Evolutionary conservation across 2,888 invertebrate species (phyloP).

Genomic region (Matsumyia berberina): DNA sequence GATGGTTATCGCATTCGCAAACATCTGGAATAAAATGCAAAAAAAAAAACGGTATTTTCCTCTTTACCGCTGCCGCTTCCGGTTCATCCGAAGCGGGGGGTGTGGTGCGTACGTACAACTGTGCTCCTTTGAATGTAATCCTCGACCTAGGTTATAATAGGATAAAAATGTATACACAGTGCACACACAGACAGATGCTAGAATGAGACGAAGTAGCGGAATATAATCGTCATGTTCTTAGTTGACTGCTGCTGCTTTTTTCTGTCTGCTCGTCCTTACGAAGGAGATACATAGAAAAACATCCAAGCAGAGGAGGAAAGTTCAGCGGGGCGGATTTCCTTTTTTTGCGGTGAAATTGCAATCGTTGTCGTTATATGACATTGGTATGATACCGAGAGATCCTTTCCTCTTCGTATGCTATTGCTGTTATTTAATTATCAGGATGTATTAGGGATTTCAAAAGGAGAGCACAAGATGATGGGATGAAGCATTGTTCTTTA

Average conservation of each 20-base stretch:
- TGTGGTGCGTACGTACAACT: slow-evolving; percentile 36
- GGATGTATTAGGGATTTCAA: slow-evolving; percentile 61
- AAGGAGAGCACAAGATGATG: slow-evolving; percentile 47
- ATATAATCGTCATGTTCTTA: slow-evolving; percentile 69
- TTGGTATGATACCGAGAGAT: slow-evolving; percentile 39
- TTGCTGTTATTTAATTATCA: slow-evolving; percentile 68
- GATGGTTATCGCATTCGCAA: slow-evolving; percentile 58
- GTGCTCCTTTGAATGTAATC: slow-evolving; percentile 67
- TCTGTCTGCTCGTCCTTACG: slow-evolving; percentile 6
- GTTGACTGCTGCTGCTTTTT: slow-evolving; percentile 51
- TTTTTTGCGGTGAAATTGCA: slow-evolving; percentile 59
- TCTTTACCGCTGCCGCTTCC: slow-evolving; percentile 24
- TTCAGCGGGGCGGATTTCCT: slow-evolving; percentile 58
- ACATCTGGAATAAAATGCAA: slow-evolving; percentile 66
- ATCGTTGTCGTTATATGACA: slow-evolving; percentile 51
- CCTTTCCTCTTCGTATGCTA: slow-evolving; percentile 14
- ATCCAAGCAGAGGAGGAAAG: slow-evolving; percentile 1
- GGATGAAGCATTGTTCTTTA: slow-evolving; percentile 62
- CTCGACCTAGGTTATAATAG: slow-evolving; percentile 70
- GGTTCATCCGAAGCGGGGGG: slow-evolving; percentile 8
- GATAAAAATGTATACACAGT: slow-evolving; percentile 68
- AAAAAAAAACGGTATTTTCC: slow-evolving; percentile 20
- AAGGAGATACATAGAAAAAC: slow-evolving; percentile 18
- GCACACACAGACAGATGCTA: neutral
- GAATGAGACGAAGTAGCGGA: slow-evolving; percentile 43